These are phyloP conservation scores for Shargacucullia verbasci DNA, from an alignment of 2,888 invertebrate genomes.

Conservation along the genomic window DNA sequence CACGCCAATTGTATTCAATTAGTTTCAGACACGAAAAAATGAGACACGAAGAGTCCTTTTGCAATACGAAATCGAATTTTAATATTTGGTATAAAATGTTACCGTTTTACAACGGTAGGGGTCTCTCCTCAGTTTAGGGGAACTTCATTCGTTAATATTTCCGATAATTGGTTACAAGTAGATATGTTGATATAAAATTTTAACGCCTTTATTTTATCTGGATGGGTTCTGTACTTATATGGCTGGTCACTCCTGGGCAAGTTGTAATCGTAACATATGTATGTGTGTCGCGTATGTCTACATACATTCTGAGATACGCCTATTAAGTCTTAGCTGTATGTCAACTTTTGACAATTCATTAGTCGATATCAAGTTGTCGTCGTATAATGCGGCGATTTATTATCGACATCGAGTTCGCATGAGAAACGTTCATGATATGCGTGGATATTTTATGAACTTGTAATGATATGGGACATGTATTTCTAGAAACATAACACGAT, in stretches of 20 bases:
- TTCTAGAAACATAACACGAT: background rate
- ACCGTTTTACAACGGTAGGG: conserved; percentile 27
- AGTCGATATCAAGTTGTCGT: conserved; percentile 27
- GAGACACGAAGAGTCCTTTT: conserved; percentile 59
- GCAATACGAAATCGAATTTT: conserved; percentile 41
- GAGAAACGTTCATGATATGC: conserved; percentile 19
- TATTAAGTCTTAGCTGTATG: conserved; percentile 8
- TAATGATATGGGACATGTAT: background rate
- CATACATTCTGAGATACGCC: background rate
- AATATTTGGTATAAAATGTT: conserved; percentile 2
- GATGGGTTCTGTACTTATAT: conserved; percentile 33
- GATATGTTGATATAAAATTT: conserved; percentile 41
- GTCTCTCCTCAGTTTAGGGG: conserved; percentile 29
- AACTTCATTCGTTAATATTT: conserved; percentile 34
- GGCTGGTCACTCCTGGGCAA: conserved; percentile 12
- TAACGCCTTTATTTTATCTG: conserved; percentile 43
- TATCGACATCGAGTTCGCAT: conserved; percentile 12
- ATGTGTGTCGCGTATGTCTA: conserved; percentile 5
- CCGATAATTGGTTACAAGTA: conserved; percentile 32
- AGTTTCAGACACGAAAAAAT: conserved; percentile 70
- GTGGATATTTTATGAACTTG: background rate
- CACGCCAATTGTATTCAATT: conserved; percentile 70
- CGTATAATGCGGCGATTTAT: conserved; percentile 24
- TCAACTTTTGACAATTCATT: conserved; percentile 41
- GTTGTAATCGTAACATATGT: background rate